Conservation (phyloP, 2,797 vertebrate genomes). For the Avahi laniger region DNA sequence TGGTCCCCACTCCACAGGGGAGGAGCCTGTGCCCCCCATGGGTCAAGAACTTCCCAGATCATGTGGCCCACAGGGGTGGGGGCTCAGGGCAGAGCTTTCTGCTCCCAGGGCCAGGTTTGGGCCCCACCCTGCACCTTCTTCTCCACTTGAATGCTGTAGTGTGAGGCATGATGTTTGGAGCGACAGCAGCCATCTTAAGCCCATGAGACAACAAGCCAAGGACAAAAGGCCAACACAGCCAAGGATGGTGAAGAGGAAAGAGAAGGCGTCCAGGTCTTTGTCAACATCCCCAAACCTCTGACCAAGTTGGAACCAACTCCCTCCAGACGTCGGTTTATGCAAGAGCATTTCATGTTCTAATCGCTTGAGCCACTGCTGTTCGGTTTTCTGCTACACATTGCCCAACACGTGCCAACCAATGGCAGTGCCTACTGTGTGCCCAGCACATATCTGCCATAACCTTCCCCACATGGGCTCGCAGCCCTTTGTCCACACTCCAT, state of each 20-base stretch:
- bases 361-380: neutral
- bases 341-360: neutral
- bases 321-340: neutral
- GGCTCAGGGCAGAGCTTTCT: neutral
- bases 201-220: neutral
- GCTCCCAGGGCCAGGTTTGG: neutral
- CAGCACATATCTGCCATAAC: no score
- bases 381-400: neutral
- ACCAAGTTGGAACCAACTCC: no score
- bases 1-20: neutral
- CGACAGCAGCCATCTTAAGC: neutral
- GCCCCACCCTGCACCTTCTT: no score
- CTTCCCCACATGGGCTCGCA: fast-evolving
- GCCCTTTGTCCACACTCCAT: neutral
- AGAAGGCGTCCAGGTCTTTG: neutral
- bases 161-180: neutral
- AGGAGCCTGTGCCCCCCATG: neutral
- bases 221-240: neutral
- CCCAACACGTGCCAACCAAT: neutral
- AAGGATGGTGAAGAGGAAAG: neutral
- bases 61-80: fast-evolving
- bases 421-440: neutral
- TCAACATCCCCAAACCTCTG: neutral
- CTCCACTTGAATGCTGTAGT: neutral
- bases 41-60: neutral